These are phyloP conservation scores for Enteromius afrohamiltoni DNA, from an alignment of 2,797 vertebrate genomes.

Conservation along the genomic window DNA sequence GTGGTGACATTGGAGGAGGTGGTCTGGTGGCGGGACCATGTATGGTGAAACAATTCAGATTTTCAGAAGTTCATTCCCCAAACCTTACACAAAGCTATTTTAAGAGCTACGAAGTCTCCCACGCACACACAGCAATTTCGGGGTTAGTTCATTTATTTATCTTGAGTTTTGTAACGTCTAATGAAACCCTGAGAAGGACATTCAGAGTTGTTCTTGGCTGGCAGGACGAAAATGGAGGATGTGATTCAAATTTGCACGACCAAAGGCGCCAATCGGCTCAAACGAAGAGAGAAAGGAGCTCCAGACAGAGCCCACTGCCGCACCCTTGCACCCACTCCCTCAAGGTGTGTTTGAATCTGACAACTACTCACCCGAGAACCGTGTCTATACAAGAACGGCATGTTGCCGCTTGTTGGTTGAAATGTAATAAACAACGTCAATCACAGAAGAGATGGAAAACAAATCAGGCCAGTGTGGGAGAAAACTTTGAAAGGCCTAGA, in stretches of 20 bases:
- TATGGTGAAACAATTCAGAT: slow-evolving; percentile 79
- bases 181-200: slow-evolving; percentile 75
- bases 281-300: not conserved
- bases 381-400: slow-evolving; percentile 27
- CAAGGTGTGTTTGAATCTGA: slow-evolving; percentile 37
- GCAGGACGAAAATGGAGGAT: slow-evolving; percentile 3
- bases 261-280: slow-evolving; percentile 2
- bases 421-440: slow-evolving; percentile 40
- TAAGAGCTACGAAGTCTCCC: slow-evolving; percentile 79
- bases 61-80: slow-evolving; percentile 72
- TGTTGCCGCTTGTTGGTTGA: slow-evolving; percentile 41
- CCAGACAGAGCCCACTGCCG: slow-evolving; percentile 3
- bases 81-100: slow-evolving; percentile 77
- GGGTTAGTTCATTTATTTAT: slow-evolving; percentile 83
- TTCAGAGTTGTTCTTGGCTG: slow-evolving; percentile 76
- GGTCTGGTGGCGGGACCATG: slow-evolving; percentile 68
- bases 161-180: slow-evolving; percentile 75
- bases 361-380: not conserved
- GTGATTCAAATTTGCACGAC: slow-evolving; percentile 21
- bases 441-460: slow-evolving; percentile 9
- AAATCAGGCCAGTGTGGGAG: slow-evolving; percentile 22
- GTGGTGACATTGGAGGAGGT: slow-evolving; percentile 46
- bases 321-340: slow-evolving; percentile 26
- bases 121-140: slow-evolving; percentile 76
- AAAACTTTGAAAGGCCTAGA: not conserved